Base-by-base conservation (phyloP, 2,797 vertebrate genomes). In the Danionella dracula region DNA sequence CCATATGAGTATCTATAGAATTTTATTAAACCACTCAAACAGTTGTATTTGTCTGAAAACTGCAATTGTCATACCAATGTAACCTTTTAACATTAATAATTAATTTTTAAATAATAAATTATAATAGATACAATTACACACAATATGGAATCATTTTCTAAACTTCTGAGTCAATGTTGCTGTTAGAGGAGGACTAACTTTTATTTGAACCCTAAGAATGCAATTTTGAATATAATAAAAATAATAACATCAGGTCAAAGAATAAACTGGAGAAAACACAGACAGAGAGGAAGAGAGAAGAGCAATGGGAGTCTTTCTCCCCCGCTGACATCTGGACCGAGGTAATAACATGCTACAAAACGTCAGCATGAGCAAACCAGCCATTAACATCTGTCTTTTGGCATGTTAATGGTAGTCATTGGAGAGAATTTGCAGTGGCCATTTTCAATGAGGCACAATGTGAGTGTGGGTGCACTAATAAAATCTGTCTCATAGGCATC, bases 311-410 rank as follows among this genome's bases (percentile, higher is more conserved):
- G 58, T 75, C 66, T 77, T 78, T 77, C 77, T 80, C 59, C 61
- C 76, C 74, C 72, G 53, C 74, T 83, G 85, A 87, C 89, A 89
- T 88, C 86, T 88, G 89, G 86, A 84, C 83, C 75, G 75, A 72
- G 34, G 82, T 89, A 89, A 89, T 90, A 86, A 86, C 84, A 89
- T n/a, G 57, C 75, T 88, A 77, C 81, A 78, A 83, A 89, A 86
- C 78, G 78, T 76, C 83, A 86, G 82, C 77, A 76, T 71, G 77
- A 75, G 79, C 82, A 87, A 87, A 86, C 81, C 83, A 79, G 78
- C 78, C 78, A 88, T 89, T 89, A 89, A 84, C 84, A 83, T 78
- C 78, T 79, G 59, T 82, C 80, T 79, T 79, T 82, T 84, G 85
- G 81, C 86, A 78, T 81, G 77, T 81, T 87, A 88, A 90, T 89